A percentile compares a stretch with the other conserved stretches of the same genome.
phyloP scores from a whole-genome alignment of 2,797 vertebrate species.

The Sebastiscus tertius region DNA sequence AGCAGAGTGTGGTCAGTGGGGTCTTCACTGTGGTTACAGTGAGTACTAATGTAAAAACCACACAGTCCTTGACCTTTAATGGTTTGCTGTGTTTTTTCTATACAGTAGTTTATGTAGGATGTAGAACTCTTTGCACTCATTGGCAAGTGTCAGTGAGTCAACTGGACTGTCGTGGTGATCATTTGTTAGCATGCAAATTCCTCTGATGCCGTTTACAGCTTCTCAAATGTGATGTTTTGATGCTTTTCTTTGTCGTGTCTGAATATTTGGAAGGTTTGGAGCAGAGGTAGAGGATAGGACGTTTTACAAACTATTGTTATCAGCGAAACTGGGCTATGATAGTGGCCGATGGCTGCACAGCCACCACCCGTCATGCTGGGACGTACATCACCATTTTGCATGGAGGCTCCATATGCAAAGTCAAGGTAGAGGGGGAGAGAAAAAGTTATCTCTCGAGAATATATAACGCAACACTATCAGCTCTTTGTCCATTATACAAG shows the following conservation, averaged over 20 bases:
- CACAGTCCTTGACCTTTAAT: conserved; percentile 53
- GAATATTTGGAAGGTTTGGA: not conserved
- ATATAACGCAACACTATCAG: no score
- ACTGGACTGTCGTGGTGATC: not conserved
- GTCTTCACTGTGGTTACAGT: conserved; percentile 9
- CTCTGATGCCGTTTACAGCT: not conserved
- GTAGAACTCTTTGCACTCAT: conserved; percentile 7
- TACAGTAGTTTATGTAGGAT: not conserved
- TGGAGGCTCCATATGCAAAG: no score
- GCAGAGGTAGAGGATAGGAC: no score
- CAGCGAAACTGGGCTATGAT: no score
- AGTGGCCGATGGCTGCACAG: no score
- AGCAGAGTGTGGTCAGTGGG: conserved; percentile 13
- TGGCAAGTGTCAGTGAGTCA: conserved; percentile 1
- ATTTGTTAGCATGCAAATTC: conserved; percentile 8
- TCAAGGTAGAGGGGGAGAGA: no score
- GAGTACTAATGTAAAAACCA: conserved; percentile 37
- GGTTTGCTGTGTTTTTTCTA: not conserved
- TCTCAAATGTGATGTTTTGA: not conserved
- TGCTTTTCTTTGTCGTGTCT: not conserved
- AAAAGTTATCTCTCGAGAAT: no score
- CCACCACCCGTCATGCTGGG: no score
- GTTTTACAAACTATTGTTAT: no score
- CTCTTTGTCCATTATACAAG: no score
- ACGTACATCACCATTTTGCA: no score